phyloP scores from a whole-genome alignment of 2,888 invertebrate species.

The Drosophila pseudotakahashii region DNA sequence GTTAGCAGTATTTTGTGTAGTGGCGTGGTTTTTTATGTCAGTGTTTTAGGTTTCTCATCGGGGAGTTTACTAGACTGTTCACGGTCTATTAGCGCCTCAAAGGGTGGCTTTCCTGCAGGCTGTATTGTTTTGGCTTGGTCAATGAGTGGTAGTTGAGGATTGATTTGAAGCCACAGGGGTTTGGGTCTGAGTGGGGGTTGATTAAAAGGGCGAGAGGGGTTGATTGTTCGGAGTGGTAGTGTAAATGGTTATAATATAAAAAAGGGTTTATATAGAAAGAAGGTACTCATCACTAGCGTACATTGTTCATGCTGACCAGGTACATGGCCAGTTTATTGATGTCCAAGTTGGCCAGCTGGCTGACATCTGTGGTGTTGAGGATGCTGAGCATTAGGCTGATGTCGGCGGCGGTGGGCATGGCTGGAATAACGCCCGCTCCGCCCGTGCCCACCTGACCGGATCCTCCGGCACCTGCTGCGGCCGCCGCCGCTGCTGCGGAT shows the following conservation, averaged over 20 bases:
- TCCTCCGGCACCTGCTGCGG: constrained; percentile 64
- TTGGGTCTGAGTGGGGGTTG: constrained; percentile 9
- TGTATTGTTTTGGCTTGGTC: constrained; percentile 25
- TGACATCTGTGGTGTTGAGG: constrained; percentile 85
- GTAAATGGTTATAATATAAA: constrained; percentile 13
- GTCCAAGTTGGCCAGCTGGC: constrained; percentile 89
- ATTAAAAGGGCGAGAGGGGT: constrained; percentile 8
- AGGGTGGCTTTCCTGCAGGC: constrained; percentile 30
- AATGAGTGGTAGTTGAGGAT: constrained; percentile 23
- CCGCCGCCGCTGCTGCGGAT: constrained; percentile 81
- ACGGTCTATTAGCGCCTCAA: constrained; percentile 57
- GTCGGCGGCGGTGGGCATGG: constrained; percentile 84
- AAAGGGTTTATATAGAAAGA: constrained; percentile 13
- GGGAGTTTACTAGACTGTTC: constrained; percentile 35
- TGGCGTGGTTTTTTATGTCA: constrained; percentile 32
- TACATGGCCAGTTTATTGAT: constrained; percentile 90
- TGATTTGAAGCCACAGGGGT: constrained; percentile 9
- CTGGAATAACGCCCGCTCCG: constrained; percentile 67
- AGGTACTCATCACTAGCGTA: constrained; percentile 68
- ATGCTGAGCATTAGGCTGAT: constrained; percentile 84
- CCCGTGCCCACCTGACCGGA: constrained; percentile 47
- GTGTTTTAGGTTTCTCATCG: constrained; percentile 14
- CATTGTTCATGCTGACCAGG: constrained; percentile 87
- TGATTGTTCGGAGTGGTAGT: constrained; percentile 1
- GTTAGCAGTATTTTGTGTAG: constrained; percentile 15